Base-by-base conservation (phyloP, 2,888 invertebrate genomes). In the Sipha maydis region DNA sequence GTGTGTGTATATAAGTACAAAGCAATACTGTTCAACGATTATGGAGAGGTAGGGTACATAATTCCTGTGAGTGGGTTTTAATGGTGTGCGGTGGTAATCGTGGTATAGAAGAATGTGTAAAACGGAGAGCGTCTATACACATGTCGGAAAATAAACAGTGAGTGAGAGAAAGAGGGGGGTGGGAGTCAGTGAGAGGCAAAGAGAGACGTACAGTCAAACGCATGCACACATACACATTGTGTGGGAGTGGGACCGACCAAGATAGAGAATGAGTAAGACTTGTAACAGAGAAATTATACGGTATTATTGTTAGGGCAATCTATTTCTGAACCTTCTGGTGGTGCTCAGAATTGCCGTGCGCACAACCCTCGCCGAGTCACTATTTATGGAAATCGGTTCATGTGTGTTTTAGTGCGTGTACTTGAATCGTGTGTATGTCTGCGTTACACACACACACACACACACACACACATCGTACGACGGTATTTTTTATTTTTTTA, bases 281-380 rank as follows among this genome's bases (percentile, higher is more conserved):
- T 25, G n/a, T 21, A 17, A 31, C 25, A 31, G 28, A 41, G 34
- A 28, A 34, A 19, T 73, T 17, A 34, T 83, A 56, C 56, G 38
- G 56, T 71, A 77, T 77, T 77, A 78, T 78, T 85, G 85, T 85
- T 54, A 9, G 54, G 34, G 31, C 8, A 31, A 73, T 86, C 88
- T 88, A 88, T 88, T 88, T 88, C 71, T 88, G 86, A 86, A 86
- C 86, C 56, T 73, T 25, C 71, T 56, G 88, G 88, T 80, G 88
- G 88, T 88, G 71, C 75, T 69, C 34, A 41, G 5, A 41, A 34
- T 48, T 54, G 73, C 19, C 48, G 56, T 82, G 88, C 88, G 88
- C 88, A 82, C 86, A 86, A 69, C 86, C 86, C 84, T 76, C 84
- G 54, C 28, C n/a, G 38, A 31, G 88, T 75, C 80, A 82, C 88